A percentile compares a stretch with the other conserved stretches of the same genome.
phyloP scores from a whole-genome alignment of 1,140 invertebrate genomes.

The Achroia grisella region DNA sequence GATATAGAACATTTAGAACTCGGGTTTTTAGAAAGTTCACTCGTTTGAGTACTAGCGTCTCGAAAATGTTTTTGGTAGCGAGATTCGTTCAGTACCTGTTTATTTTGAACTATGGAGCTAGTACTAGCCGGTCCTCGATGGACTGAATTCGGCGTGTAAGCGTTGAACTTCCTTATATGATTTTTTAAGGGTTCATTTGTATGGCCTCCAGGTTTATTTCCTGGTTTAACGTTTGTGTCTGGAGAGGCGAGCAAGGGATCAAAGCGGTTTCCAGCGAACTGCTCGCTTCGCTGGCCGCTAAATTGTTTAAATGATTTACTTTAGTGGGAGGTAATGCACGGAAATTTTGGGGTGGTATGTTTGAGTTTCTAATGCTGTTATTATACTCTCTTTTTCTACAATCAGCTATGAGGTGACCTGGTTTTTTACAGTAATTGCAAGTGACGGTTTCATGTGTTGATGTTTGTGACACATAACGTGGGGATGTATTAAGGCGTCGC shows the following conservation, averaged over 20 bases:
- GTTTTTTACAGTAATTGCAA: conserved; percentile 13
- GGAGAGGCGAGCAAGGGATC: too few relatives aligned
- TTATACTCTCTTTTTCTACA: conserved; percentile 12
- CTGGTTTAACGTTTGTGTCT: too few relatives aligned
- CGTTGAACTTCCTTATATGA: background rate
- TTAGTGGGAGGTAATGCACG: too few relatives aligned
- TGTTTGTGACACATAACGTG: background rate
- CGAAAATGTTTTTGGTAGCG: background rate
- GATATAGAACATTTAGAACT: conserved; percentile 1
- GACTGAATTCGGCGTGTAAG: background rate
- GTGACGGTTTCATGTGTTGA: background rate
- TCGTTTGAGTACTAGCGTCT: conserved; percentile 2
- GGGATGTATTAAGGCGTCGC: background rate
- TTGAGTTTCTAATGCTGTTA: conserved; percentile 1
- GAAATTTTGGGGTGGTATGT: background rate
- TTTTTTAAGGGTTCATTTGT: background rate
- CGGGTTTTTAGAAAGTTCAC: background rate
- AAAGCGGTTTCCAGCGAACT: conserved; percentile 2
- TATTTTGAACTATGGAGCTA: too few relatives aligned
- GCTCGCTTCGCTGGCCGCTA: conserved; percentile 4
- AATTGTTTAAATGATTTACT: conserved; percentile 13
- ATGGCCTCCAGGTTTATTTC: too few relatives aligned
- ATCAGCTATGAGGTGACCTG: conserved; percentile 8
- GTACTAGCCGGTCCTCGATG: conserved; percentile 3
- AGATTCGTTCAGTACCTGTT: too few relatives aligned